Evolutionary conservation across 2,888 invertebrate species (phyloP), one percentile per base, ranked within the genome.

Genomic region (Thysanoteuthis rhombus): DNA sequence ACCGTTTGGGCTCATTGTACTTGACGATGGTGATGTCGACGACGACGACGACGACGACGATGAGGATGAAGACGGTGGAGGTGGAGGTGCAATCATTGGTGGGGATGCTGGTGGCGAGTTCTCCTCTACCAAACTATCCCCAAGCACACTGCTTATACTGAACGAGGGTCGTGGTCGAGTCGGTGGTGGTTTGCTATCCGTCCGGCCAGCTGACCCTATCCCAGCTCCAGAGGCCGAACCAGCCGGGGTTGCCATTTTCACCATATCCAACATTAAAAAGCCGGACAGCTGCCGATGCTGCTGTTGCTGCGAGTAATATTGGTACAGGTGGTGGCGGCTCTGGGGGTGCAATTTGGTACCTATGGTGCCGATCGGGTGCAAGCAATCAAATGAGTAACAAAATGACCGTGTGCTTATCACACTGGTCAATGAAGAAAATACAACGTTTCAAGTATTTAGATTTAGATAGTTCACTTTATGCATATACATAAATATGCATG

Each of bases 81-180:
- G 91, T 32, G 22, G 39, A 25, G 42, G 91, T 28, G 75, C 91
- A 12, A 91, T 91, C 0, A 91, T 25, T 22, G 91, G 91, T 25
- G 39, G 91, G 39, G 91, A 91, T 5, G 91, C 39, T 36, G 91
- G 38, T 40, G 42, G 91, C 19, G 91, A 91, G 36, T 91, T 91
- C 47, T 45, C 92, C 36, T 92, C 92, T 6, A 38, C 92, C 42
- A 92, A n/a, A 28, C 92, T 92, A 10, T 92, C 92, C 28, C 92
- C 92, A 16, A 92, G n/a, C 22, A 92, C 47, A 19, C 92, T 45
- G 19, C 92, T 92, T 39, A 92, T 92, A 40, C 92, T 92, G 36
- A 92, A 92, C n/a, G 92, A 92, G 28, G 91, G 91, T 10, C 91
- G 91, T 39, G 91, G 42, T 3, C 91, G 91, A n/a, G 28, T 42